A percentile compares a stretch with the other conserved stretches of the same genome.
Conservation (phyloP, 1,140 invertebrate genomes). For the Trachelipus rathkii region DNA sequence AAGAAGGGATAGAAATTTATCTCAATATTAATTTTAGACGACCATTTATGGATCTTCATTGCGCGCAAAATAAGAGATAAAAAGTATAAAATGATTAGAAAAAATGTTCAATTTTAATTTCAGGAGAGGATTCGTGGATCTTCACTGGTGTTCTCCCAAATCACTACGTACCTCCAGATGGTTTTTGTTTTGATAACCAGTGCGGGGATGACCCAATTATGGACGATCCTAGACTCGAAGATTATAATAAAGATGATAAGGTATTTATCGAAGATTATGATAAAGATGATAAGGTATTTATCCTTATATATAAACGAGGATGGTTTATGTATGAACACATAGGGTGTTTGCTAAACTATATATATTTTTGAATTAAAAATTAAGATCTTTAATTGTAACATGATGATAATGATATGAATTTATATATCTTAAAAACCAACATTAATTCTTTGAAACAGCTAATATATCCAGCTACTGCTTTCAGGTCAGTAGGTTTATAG, state of each 20-base stretch:
- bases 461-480: conserved; percentile 13
- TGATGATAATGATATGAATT: no score
- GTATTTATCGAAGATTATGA: conserved; percentile 30
- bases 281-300: neutral
- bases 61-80: no score
- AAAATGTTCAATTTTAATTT: neutral
- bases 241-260: conserved; percentile 55
- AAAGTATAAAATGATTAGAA: no score
- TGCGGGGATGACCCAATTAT: conserved; percentile 59
- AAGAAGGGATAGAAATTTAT: neutral
- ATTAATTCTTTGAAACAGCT: neutral
- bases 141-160: conserved; percentile 55
- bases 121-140: conserved; percentile 45
- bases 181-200: conserved; percentile 61
- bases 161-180: conserved; percentile 57
- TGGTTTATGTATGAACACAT: no score
- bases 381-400: no score
- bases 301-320: neutral
- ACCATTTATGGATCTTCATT: no score
- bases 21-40: no score
- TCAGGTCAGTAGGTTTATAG: conserved; percentile 59
- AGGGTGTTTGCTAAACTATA: neutral
- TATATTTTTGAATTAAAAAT: neutral
- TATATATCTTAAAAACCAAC: neutral
- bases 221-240: conserved; percentile 56